These are phyloP conservation scores for Glareola pratincola DNA, from an alignment of 2,113 vertebrate species.

Conservation along the genomic window DNA sequence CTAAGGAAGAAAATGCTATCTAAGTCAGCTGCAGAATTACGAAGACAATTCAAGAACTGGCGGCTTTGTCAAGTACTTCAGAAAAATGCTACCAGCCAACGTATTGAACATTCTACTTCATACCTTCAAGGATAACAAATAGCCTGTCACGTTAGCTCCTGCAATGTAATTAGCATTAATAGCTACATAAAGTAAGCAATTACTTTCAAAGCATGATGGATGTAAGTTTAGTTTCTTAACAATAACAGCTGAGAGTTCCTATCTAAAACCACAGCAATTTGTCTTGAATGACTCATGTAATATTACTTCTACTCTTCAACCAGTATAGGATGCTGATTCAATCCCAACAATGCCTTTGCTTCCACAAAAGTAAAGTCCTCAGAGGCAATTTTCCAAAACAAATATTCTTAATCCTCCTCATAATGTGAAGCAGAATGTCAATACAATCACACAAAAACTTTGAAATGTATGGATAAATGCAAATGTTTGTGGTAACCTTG, in stretches of 20 bases:
- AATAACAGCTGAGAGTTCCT: not conserved
- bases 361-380: not conserved
- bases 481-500: not conserved
- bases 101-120: not conserved
- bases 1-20: not conserved
- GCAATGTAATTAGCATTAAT: conserved; percentile 34
- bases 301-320: not conserved
- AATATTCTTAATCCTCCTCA: not conserved
- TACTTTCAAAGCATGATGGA: not conserved
- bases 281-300: not conserved
- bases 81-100: not conserved
- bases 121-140: conserved; percentile 24
- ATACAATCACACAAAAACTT: not conserved
- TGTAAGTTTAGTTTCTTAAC: not conserved
- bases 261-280: not conserved
- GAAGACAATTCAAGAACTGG: not conserved
- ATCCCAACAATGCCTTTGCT: not conserved
- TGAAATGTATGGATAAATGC: conserved; percentile 2
- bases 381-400: not conserved
- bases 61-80: not conserved
- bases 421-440: not conserved
- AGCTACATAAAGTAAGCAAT: conserved; percentile 15
- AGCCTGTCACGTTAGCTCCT: not conserved
- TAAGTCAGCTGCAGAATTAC: not conserved
- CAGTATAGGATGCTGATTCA: not conserved